A percentile compares a stretch with the other conserved stretches of the same genome.
Evolutionary conservation across 2,888 invertebrate genomes (phyloP).

Genomic region (Sminthurides aquaticus): DNA sequence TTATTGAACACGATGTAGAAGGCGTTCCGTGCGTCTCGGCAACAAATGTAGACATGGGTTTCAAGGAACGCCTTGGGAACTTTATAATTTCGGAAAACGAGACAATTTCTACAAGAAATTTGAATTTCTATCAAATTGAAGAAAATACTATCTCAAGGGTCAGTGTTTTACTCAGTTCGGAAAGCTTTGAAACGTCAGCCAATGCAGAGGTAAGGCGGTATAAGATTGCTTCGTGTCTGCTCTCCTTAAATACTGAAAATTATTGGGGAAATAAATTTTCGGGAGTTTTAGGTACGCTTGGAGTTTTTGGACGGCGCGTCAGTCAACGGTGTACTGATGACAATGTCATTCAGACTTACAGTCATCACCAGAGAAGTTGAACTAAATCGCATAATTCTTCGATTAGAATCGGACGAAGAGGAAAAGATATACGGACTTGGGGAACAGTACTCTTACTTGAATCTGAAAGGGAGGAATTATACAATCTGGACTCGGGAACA

Average conservation of each 20-base stretch:
- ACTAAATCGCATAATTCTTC: conserved; percentile 23
- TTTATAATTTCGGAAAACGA: conserved; percentile 23
- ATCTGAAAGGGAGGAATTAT: conserved; percentile 40
- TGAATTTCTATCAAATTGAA: neutral
- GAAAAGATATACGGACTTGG: conserved; percentile 43
- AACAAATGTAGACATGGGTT: conserved; percentile 9
- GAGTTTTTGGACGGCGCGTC: conserved; percentile 17
- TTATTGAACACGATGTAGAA: neutral
- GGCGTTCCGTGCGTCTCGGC: conserved; percentile 6
- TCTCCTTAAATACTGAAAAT: too few relatives aligned
- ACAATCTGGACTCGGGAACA: conserved; percentile 44
- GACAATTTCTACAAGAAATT: neutral
- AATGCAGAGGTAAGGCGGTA: too few relatives aligned
- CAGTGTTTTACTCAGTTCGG: neutral
- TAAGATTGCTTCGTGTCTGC: too few relatives aligned
- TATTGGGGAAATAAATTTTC: too few relatives aligned
- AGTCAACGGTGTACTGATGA: conserved; percentile 18
- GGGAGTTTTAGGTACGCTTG: too few relatives aligned
- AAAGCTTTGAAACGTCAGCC: neutral
- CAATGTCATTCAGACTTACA: conserved; percentile 15
- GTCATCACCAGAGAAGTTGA: neutral
- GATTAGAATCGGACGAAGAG: conserved; percentile 14
- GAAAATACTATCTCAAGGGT: neutral
- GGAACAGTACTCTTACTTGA: conserved; percentile 42
- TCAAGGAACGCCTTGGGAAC: conserved; percentile 23